phyloP scores from a whole-genome alignment of 2,797 vertebrate species.

The Thunnus albacares region DNA sequence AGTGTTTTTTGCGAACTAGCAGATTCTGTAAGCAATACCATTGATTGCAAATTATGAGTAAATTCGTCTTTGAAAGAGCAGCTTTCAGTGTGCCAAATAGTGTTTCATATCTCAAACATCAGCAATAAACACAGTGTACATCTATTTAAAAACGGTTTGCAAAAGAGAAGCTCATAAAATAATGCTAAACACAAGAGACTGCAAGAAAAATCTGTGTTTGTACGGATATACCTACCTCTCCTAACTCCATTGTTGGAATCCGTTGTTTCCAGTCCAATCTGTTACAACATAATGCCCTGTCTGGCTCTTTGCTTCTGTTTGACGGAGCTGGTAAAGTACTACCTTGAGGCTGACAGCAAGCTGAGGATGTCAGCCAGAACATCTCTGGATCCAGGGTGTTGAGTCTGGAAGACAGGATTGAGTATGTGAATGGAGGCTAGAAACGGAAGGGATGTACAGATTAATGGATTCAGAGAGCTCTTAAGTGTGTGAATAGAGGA shows the following conservation, averaged over 20 bases:
- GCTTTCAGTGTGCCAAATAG: neutral
- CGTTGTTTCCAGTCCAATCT: conserved; percentile 1
- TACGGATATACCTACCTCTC: neutral
- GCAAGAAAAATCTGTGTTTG: neutral
- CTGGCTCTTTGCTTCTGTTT: conserved; percentile 16
- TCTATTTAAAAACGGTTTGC: neutral
- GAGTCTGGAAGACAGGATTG: conserved; percentile 42
- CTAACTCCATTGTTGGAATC: neutral
- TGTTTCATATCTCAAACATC: neutral
- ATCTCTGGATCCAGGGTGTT: conserved; percentile 29
- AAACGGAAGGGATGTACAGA: conserved; percentile 50
- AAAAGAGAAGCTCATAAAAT: neutral
- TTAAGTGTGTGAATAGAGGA: conserved; percentile 45
- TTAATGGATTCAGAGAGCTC: conserved; percentile 54
- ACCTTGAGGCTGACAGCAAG: conserved; percentile 36
- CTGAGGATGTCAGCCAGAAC: conserved; percentile 34
- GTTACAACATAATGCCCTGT: conserved; percentile 13
- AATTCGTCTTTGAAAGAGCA: neutral
- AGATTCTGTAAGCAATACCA: neutral
- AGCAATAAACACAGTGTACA: neutral
- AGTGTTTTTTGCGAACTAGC: neutral
- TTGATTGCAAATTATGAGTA: neutral
- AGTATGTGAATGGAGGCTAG: conserved; percentile 30
- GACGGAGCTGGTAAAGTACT: conserved; percentile 19
- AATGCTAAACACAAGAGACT: neutral